Evolutionary conservation across 2,888 invertebrate genomes (phyloP).

Genomic region (Athalia circularis): DNA sequence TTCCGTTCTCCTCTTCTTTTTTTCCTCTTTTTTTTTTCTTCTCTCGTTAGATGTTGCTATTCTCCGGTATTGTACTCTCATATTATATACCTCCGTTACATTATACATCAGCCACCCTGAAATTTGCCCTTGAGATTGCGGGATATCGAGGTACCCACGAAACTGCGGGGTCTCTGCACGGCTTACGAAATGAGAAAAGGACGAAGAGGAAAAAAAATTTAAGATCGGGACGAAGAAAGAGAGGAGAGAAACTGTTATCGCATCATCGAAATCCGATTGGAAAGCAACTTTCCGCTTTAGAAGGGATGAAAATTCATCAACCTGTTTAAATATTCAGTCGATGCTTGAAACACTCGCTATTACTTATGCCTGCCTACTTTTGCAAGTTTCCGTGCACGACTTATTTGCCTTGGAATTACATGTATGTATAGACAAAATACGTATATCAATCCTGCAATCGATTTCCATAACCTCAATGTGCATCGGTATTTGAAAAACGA

Average conservation of each 20-base stretch:
- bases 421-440: too few species aligned
- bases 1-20: conserved; percentile 51
- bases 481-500: too few species aligned
- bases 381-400: neutral
- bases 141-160: too few species aligned
- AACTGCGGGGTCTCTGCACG: too few species aligned
- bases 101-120: neutral
- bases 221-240: conserved; percentile 1
- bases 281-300: neutral
- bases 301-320: conserved; percentile 30
- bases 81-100: neutral
- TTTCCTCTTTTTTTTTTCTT: conserved; percentile 52
- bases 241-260: neutral
- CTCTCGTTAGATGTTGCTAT: conserved; percentile 47
- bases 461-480: too few species aligned
- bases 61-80: neutral
- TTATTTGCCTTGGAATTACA: neutral
- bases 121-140: neutral
- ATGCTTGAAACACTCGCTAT: conserved; percentile 12
- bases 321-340: conserved; percentile 29
- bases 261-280: conserved; percentile 25
- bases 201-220: neutral
- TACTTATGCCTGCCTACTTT: conserved; percentile 9
- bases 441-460: too few species aligned
- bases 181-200: too few species aligned